Evolutionary conservation across 2,797 vertebrate genomes (phyloP), one percentile per base, ranked within the genome.

Genomic region (Typhlichthys subterraneus): DNA sequence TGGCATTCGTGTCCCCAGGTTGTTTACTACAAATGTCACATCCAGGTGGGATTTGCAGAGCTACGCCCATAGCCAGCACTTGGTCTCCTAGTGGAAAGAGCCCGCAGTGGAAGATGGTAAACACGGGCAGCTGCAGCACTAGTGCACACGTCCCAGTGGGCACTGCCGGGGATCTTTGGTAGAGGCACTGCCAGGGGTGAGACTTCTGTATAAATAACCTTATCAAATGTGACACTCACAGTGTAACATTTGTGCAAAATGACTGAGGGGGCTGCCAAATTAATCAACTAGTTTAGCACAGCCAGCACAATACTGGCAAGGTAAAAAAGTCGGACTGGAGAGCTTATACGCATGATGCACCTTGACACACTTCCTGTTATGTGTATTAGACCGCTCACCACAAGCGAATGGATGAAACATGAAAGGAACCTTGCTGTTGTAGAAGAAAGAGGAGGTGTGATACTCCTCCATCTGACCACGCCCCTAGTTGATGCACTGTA

Each of bases 21-120:
- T 94, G 93, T 93, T 93, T 92, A 87, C 87, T 85, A 84, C 82
- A 85, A 91, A 91, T 84, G 85, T 81, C 85, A 90, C 77, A 87
- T 88, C 86, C 91, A 90, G 88, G 88, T 90, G 92, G 91, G 90
- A 92, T 90, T 92, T 86, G 79, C 68, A 74, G 75, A 77, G 81
- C 73, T 83, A 81, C 79, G 87, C 88, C 86, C 86, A 29, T 54
- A 76, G 84, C 84, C 85, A 84, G 80, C 76, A 65, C 69, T 85
- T 81, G 74, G 81, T 83, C 82, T 88, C 87, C 89, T 88, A 86
- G 82, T 87, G 86, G 91, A 85, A 88, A 89, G 85, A 84, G 89
- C 86, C 87, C 54, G 77, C 84, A 86, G 90, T 85, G 82, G 63
- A 88, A 71, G 80, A 78, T 87, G 88, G 90, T 92, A 93, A 92